These are phyloP conservation scores for Hyperoplus immaculatus DNA, from an alignment of 2,797 vertebrate genomes.

Conservation along the genomic window DNA sequence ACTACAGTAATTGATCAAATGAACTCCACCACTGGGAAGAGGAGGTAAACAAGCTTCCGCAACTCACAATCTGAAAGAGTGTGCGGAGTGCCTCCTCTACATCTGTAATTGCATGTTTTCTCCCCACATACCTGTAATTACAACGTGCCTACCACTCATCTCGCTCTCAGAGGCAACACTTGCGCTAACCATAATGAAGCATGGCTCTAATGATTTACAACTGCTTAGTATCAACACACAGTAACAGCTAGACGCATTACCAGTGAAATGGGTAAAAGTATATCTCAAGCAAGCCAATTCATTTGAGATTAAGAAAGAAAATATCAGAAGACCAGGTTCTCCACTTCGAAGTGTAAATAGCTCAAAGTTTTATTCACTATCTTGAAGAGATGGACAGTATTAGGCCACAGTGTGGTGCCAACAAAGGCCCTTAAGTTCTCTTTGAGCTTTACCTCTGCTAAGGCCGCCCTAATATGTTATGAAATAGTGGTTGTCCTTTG, in stretches of 20 bases:
- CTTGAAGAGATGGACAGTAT: slow-evolving; percentile 22
- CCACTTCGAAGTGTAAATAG: slow-evolving; percentile 23
- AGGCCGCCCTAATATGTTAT: slow-evolving; percentile 49
- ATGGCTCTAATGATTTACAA: slow-evolving; percentile 81
- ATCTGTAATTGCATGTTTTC: slow-evolving; percentile 84
- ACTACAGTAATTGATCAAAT: slow-evolving; percentile 22
- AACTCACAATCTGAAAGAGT: slow-evolving; percentile 62
- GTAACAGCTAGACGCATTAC: slow-evolving; percentile 61
- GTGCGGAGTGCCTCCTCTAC: slow-evolving; percentile 76
- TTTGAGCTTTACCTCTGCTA: slow-evolving; percentile 21
- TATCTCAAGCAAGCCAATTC: slow-evolving; percentile 62
- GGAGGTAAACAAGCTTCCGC: slow-evolving; percentile 52
- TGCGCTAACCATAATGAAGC: slow-evolving; percentile 78
- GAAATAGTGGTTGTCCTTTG: slow-evolving; percentile 68
- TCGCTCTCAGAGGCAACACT: slow-evolving; percentile 75
- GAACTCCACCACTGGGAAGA: slow-evolving; percentile 10
- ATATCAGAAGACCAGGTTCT: slow-evolving; percentile 35
- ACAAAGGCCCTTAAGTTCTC: slow-evolving; percentile 32
- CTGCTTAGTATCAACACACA: slow-evolving; percentile 71
- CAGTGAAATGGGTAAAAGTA: slow-evolving; percentile 43
- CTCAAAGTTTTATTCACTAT: slow-evolving; percentile 7
- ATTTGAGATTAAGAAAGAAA: slow-evolving; percentile 48
- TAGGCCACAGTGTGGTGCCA: slow-evolving; percentile 23
- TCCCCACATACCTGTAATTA: slow-evolving; percentile 82
- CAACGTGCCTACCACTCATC: slow-evolving; percentile 75